phyloP scores from a whole-genome alignment of 2,797 vertebrate genomes.

The Paedocypris micromegethes region DNA sequence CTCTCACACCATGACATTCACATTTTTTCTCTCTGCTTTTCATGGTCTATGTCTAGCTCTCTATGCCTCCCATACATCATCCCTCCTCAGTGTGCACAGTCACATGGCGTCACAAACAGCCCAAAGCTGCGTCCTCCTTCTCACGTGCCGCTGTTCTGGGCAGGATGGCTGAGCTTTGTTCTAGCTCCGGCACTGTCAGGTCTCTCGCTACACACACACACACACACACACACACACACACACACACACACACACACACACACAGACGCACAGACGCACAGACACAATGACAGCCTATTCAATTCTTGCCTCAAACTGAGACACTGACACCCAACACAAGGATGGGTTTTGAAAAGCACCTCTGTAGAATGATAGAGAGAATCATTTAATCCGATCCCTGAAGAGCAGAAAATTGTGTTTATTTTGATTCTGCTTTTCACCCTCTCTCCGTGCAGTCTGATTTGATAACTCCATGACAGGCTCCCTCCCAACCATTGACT shows the following conservation, averaged over 20 bases:
- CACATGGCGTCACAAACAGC: constrained; percentile 10
- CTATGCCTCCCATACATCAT: not conserved
- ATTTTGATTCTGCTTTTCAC: constrained; percentile 29
- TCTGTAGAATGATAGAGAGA: constrained; percentile 50
- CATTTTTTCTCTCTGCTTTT: not conserved
- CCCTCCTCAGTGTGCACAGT: constrained; percentile 4
- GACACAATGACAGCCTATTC: constrained; percentile 54
- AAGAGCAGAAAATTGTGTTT: constrained; percentile 44
- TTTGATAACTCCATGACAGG: constrained; percentile 40
- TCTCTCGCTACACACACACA: constrained; percentile 24
- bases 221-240: constrained; percentile 22
- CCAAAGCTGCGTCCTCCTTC: constrained; percentile 19
- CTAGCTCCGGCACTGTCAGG: constrained; percentile 27
- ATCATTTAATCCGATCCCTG: constrained; percentile 45
- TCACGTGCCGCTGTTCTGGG: constrained; percentile 22
- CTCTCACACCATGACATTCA: too few relatives aligned
- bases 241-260: constrained; percentile 19
- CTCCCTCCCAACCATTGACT: constrained; percentile 33
- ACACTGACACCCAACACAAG: constrained; percentile 58
- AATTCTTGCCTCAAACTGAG: constrained; percentile 56
- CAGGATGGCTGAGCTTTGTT: constrained; percentile 34
- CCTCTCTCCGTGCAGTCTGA: constrained; percentile 11
- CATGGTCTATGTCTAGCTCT: not conserved
- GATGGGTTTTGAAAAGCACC: constrained; percentile 53
- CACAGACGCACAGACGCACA: constrained; percentile 22